These are phyloP conservation scores for Papilio glaucus DNA, from an alignment of 1,140 invertebrate species.

Conservation along the genomic window DNA sequence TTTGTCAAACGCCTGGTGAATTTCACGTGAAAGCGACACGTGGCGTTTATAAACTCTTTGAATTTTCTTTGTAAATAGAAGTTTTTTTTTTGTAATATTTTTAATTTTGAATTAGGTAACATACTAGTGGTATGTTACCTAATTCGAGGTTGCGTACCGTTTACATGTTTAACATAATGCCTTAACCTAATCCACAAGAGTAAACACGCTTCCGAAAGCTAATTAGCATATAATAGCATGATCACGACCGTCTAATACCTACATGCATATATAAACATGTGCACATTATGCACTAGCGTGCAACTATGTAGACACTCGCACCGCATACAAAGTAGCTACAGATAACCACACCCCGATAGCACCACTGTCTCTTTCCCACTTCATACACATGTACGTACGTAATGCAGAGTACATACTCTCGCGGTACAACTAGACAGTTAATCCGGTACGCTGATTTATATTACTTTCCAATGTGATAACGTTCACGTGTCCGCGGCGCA, in stretches of 20 bases:
- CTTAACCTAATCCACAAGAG: constrained; percentile 53
- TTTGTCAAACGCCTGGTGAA: background rate
- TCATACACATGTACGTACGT: constrained; percentile 48
- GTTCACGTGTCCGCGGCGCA: constrained; percentile 29
- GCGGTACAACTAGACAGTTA: constrained; percentile 57
- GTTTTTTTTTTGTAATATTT: background rate
- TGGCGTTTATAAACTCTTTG: background rate
- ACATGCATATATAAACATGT: constrained; percentile 48
- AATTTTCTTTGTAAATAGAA: background rate
- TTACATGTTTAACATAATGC: constrained; percentile 40
- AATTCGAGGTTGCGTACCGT: constrained; percentile 14
- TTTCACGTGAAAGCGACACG: background rate
- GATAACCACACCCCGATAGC: constrained; percentile 78
- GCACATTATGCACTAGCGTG: constrained; percentile 65
- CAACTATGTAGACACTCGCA: constrained; percentile 61
- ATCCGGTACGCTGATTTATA: constrained; percentile 53
- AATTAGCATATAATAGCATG: constrained; percentile 71
- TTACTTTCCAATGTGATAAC: constrained; percentile 46
- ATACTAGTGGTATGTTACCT: background rate
- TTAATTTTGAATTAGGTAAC: too few relatives aligned
- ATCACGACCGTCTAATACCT: constrained; percentile 53
- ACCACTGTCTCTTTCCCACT: constrained; percentile 63
- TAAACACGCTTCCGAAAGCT: constrained; percentile 59
- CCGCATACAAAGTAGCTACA: constrained; percentile 71
- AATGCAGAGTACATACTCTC: constrained; percentile 55